These are phyloP conservation scores for Brachionus angularis DNA, from an alignment of 1,140 invertebrate species.

Conservation along the genomic window DNA sequence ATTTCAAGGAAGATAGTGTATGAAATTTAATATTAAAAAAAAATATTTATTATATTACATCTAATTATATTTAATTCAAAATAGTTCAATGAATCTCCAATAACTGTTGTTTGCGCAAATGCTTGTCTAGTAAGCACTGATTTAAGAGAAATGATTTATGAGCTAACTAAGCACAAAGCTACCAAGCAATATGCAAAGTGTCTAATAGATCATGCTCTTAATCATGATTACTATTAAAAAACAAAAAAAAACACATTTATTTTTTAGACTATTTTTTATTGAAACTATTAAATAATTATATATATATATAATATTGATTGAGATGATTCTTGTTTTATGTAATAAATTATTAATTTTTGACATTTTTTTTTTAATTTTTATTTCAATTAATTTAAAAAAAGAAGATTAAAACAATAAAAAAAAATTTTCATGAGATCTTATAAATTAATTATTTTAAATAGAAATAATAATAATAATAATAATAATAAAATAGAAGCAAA, in stretches of 20 bases:
- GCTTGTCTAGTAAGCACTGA: conserved; percentile 18
- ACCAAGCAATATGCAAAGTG: conserved; percentile 34
- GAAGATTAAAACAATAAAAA: too few relatives aligned
- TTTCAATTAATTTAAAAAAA: too few relatives aligned
- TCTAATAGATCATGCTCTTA: conserved; percentile 18
- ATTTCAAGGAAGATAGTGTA: conserved; percentile 26
- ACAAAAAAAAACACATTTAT: background rate
- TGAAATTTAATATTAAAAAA: background rate
- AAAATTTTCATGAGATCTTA: too few relatives aligned
- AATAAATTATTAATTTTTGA: background rate
- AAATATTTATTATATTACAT: background rate
- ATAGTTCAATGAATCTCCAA: conserved; percentile 18
- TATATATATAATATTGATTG: background rate
- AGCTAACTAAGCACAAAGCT: background rate
- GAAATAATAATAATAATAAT: too few relatives aligned
- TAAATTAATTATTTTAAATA: too few relatives aligned
- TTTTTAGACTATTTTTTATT: background rate
- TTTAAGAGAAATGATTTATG: conserved; percentile 10
- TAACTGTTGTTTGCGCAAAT: conserved; percentile 30
- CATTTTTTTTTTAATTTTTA: too few relatives aligned
- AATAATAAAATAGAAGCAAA: too few relatives aligned
- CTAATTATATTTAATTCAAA: background rate
- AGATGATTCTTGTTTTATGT: too few relatives aligned
- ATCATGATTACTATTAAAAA: conserved; percentile 30
- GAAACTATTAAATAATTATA: background rate